A percentile compares a stretch with the other conserved stretches of the same genome.
Evolutionary conservation across 2,113 vertebrate genomes (phyloP).

Genomic region (Cepphus grylle): DNA sequence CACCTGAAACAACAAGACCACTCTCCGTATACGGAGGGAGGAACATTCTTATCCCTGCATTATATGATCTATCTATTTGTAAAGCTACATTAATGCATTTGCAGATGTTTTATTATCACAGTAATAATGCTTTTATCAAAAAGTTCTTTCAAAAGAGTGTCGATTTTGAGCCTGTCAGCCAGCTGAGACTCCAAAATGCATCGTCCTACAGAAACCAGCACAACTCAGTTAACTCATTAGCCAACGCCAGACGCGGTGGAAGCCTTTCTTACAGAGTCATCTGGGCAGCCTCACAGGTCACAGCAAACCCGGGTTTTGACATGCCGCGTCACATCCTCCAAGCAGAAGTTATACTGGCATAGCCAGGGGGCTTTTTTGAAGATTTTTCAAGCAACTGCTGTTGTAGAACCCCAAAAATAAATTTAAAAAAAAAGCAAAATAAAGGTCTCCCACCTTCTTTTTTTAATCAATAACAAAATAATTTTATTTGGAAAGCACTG

Average conservation of each 20-base stretch:
- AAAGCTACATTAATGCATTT: neutral
- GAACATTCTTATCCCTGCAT: neutral
- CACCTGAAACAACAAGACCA: rapidly evolving
- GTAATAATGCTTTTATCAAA: neutral
- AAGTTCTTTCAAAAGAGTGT: neutral
- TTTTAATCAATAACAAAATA: neutral
- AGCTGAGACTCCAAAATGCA: neutral
- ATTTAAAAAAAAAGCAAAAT: neutral
- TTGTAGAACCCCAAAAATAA: neutral
- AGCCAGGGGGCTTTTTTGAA: rapidly evolving
- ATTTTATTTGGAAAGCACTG: neutral
- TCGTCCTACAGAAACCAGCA: neutral
- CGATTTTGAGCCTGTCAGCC: neutral
- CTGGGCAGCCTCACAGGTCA: slow-evolving; percentile 15
- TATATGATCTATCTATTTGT: neutral
- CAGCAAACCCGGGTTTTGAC: neutral
- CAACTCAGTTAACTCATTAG: neutral
- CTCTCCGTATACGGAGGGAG: neutral
- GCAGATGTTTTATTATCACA: neutral
- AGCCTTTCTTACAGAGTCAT: neutral
- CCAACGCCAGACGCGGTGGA: neutral
- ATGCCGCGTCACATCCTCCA: neutral
- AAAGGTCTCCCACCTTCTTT: neutral
- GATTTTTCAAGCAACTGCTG: neutral
- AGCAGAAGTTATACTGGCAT: neutral